Base-by-base conservation (phyloP, 2,113 vertebrate species). In the Psilopogon haemacephalus region DNA sequence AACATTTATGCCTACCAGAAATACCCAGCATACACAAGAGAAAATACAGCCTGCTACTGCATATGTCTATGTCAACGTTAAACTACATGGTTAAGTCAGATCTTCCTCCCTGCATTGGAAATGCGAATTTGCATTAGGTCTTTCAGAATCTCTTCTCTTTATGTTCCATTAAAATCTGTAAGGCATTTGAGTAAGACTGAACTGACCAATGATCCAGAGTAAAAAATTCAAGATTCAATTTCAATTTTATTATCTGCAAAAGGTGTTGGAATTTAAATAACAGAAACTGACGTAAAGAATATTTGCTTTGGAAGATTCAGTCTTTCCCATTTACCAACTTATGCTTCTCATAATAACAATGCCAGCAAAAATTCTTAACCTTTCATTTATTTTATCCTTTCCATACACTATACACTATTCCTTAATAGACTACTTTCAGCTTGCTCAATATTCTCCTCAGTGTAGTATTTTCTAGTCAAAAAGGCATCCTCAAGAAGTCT, bases 371-470 rank as follows among this genome's bases (percentile, higher is more conserved):
- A 54, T 26, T 50, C 16, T 48, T 59, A 84, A 20, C 13, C 64
- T n/a, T 73, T 91, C 84, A 55, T 87, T 2, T 77, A 2, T 75
- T 95, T 93, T 91, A 35, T 92, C 44, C 46, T 76, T 89, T 80
- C 30, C 58, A 30, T 69, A 70, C 26, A 35, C 12, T 72, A 50
- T 93, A 38, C 4, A 37, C 93, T 95, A 64, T 86, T 90, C 91
- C 68, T 77, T 87, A 88, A 93, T 94, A 94, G 89, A 94, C 55
- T 78, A 32, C 76, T 96, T 97, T 94, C 89, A 75, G 85, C 42
- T 95, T 54, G 24, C 94, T 96, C 94, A 86, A 96, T 95, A 97
- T 97, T 88, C 83, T 96, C 69, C 88, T 93, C 92, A 94, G 72
- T 90, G 77, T 8, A 21, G 76, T 68, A 87, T 95, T 97, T 94